Conservation (phyloP, 2,113 vertebrate genomes). For the Trochalopteron elliotii region DNA sequence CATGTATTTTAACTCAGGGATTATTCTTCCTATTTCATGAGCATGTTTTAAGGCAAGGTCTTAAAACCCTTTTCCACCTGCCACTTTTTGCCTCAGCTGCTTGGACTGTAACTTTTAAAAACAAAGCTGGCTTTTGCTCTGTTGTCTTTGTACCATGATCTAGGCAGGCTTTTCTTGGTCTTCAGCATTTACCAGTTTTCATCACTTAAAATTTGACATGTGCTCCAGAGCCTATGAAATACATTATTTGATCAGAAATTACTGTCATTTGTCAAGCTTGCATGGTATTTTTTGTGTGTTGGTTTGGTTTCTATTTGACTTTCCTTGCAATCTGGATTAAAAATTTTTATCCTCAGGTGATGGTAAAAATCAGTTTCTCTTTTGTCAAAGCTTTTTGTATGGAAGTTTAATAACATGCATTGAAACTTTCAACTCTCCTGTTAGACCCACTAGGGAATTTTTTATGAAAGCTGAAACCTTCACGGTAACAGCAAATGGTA, state of each 20-base stretch:
- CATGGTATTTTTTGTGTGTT: not conserved
- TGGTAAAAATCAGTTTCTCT: not conserved
- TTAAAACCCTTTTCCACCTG: not conserved
- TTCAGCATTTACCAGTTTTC: not conserved
- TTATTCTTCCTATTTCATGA: not conserved
- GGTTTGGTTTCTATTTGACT: not conserved
- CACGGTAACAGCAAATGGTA: not conserved
- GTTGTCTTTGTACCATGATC: not conserved
- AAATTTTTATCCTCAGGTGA: fast-evolving
- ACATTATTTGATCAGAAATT: not conserved
- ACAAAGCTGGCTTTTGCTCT: not conserved
- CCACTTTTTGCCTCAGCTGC: not conserved
- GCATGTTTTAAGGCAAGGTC: not conserved
- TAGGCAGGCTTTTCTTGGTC: not conserved
- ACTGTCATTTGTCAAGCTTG: not conserved
- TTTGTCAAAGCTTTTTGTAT: not conserved
- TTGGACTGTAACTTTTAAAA: not conserved
- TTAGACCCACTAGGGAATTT: not conserved
- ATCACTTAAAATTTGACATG: not conserved
- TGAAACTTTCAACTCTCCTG: not conserved
- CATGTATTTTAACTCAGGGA: not conserved
- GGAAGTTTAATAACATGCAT: not conserved
- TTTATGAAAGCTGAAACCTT: not conserved
- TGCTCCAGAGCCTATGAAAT: not conserved
- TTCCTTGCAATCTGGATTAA: not conserved